phyloP scores from a whole-genome alignment of 30 jellyfish, hydroid and myxozoan species.

The Mastigias papua region DNA sequence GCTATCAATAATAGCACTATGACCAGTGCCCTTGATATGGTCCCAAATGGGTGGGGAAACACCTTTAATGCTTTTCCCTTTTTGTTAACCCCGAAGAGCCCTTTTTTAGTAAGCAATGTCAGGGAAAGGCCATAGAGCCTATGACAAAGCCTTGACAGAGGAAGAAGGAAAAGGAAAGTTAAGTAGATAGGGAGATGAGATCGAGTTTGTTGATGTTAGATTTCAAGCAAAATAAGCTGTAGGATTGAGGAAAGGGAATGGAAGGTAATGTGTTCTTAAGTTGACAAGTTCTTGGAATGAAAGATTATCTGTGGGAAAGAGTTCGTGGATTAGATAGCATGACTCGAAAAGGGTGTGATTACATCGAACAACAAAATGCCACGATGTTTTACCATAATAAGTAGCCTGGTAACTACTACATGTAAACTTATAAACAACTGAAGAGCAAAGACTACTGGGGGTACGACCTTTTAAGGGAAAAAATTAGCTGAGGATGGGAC shows the following conservation, averaged over 20 bases:
- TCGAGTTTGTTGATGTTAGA: neutral
- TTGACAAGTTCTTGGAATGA: neutral
- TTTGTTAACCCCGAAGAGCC: neutral
- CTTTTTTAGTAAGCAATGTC: neutral
- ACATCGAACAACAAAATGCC: too few relatives aligned
- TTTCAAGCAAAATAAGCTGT: neutral
- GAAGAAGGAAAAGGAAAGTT: neutral
- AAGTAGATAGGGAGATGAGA: neutral
- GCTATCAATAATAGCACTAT: too few relatives aligned
- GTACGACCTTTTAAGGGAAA: too few relatives aligned
- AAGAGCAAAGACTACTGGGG: too few relatives aligned
- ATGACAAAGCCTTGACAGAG: neutral
- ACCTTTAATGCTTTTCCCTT: too few relatives aligned
- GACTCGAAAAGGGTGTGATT: too few relatives aligned
- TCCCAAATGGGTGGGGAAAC: too few relatives aligned
- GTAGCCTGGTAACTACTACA: too few relatives aligned
- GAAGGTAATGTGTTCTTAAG: neutral
- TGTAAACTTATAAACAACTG: too few relatives aligned
- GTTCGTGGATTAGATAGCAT: neutral
- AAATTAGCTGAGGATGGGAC: too few relatives aligned
- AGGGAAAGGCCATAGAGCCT: conserved; percentile 1
- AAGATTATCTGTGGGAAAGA: neutral
- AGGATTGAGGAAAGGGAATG: neutral
- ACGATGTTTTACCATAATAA: too few relatives aligned
- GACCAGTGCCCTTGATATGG: too few relatives aligned